phyloP scores from a whole-genome alignment of 23 tunicate genomes.

The Styela plicata region DNA sequence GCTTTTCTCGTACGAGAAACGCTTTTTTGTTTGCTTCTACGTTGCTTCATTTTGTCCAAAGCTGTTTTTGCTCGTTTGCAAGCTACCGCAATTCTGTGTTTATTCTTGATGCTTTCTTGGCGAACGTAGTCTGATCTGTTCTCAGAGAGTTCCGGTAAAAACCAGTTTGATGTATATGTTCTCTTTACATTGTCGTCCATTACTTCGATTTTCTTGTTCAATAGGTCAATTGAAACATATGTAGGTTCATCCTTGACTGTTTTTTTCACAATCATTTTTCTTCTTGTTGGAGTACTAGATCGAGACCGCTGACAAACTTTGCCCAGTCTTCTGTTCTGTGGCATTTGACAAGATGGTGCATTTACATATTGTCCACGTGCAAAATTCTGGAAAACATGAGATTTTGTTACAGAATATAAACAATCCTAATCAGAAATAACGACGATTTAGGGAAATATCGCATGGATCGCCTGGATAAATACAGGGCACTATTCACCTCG shows the following conservation, averaged over 20 bases:
- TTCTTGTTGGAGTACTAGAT: background rate
- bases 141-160: background rate
- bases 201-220: background rate
- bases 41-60: background rate
- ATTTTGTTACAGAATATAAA: background rate
- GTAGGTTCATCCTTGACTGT: background rate
- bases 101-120: background rate
- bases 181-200: background rate
- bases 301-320: background rate
- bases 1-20: background rate
- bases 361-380: background rate
- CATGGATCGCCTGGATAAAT: no score
- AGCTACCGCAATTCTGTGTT: background rate
- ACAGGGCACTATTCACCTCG: no score
- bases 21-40: background rate
- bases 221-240: background rate
- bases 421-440: no score
- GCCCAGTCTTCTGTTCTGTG: background rate
- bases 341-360: background rate
- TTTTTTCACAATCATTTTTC: background rate
- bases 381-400: background rate
- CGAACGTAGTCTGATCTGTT: background rate
- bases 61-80: conserved; percentile 8
- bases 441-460: no score
- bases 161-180: background rate